Evolutionary conservation across 1,140 invertebrate species (phyloP).

Genomic region (Probaryconus sp.): DNA sequence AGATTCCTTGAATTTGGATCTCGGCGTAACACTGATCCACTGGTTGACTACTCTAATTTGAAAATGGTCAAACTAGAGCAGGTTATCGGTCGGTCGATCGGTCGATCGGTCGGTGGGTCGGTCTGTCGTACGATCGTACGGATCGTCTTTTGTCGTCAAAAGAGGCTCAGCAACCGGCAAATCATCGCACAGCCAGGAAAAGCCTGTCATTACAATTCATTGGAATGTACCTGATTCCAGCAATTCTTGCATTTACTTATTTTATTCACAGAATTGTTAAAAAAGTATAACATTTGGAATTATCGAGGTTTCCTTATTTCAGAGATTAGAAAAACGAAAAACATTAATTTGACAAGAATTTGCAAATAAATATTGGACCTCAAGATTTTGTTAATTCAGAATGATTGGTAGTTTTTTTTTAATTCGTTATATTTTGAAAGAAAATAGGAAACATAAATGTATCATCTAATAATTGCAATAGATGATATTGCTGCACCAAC

Average conservation of each 20-base stretch:
- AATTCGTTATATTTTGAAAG: too few relatives aligned
- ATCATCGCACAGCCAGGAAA: slow-evolving; percentile 71
- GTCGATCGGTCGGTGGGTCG: slow-evolving; percentile 32
- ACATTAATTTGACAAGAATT: too few relatives aligned
- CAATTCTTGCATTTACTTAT: slow-evolving; percentile 9
- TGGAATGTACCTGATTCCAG: slow-evolving; percentile 70
- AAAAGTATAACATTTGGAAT: background rate
- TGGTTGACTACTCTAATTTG: slow-evolving; percentile 42
- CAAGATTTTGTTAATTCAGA: too few relatives aligned
- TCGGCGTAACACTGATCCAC: slow-evolving; percentile 47
- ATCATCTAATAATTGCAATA: too few relatives aligned
- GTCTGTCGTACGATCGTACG: slow-evolving; percentile 32
- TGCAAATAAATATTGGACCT: too few relatives aligned
- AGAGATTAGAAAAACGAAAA: too few relatives aligned
- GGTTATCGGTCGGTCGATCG: slow-evolving; percentile 48
- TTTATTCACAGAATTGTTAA: background rate
- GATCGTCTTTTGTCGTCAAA: slow-evolving; percentile 31
- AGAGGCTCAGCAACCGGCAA: slow-evolving; percentile 54
- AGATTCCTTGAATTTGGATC: slow-evolving; percentile 12
- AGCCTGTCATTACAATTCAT: slow-evolving; percentile 71
- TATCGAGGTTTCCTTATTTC: too few relatives aligned
- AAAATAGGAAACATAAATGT: too few relatives aligned
- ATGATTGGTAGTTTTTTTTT: too few relatives aligned
- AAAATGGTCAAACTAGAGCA: slow-evolving; percentile 55
- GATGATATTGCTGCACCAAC: background rate